A percentile compares a stretch with the other conserved stretches of the same genome.
Evolutionary conservation across 2,113 vertebrate species (phyloP).

Genomic region (Pedetes capensis): DNA sequence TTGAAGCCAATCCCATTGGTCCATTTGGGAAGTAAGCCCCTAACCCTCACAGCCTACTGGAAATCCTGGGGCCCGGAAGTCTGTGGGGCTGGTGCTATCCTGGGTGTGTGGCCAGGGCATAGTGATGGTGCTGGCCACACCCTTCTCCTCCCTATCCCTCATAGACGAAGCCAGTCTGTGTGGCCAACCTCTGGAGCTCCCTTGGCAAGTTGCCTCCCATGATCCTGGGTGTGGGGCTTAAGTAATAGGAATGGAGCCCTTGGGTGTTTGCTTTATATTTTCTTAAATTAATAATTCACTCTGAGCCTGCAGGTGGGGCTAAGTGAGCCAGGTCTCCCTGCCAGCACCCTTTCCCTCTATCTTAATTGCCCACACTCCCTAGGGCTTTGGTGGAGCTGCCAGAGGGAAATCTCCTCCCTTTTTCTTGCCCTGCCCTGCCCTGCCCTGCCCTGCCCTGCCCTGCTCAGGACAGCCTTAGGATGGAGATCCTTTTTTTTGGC

Average conservation of each 20-base stretch:
- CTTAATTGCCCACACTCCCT: background rate
- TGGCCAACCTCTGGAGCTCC: background rate
- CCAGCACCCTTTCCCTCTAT: background rate
- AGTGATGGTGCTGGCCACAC: no score
- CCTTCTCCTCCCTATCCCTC: accelerated
- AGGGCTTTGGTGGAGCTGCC: background rate
- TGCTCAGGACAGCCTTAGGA: background rate
- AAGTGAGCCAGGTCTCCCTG: background rate
- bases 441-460: background rate
- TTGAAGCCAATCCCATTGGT: background rate
- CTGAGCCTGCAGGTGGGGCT: background rate
- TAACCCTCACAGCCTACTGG: background rate
- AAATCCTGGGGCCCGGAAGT: background rate
- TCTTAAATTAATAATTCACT: conserved; percentile 13
- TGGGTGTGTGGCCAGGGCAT: background rate
- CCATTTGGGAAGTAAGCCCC: background rate
- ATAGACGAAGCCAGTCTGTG: background rate
- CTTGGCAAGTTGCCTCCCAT: background rate
- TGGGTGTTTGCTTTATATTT: background rate
- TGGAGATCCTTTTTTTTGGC: background rate
- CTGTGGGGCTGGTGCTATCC: background rate
- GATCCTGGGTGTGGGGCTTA: background rate
- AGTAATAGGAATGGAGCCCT: background rate
- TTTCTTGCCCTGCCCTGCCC: background rate
- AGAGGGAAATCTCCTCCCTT: background rate